Percentiles rank a stretch among this genome's conserved stretches.
phyloP scores from a whole-genome alignment of 2,888 invertebrate species.

The Drosophila pegasa region DNA sequence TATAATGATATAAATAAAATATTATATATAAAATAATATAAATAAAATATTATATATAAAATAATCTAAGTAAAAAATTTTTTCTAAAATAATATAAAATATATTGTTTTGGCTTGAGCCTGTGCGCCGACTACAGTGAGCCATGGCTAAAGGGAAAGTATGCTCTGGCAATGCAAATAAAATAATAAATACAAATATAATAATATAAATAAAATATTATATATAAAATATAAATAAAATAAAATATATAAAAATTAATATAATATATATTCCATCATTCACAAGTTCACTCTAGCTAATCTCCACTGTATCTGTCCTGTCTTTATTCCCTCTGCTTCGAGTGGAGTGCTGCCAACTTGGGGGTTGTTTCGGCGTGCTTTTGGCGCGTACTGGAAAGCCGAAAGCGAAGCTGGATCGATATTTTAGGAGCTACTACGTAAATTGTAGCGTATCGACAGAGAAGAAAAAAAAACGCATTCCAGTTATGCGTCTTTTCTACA shows the following conservation, averaged over 20 bases:
- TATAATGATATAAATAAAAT: no score
- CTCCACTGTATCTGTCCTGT: constrained; percentile 4
- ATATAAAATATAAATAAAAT: no score
- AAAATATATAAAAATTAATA: no score
- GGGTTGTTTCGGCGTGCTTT: constrained; percentile 60
- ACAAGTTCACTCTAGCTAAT: not conserved
- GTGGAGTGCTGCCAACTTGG: constrained; percentile 10
- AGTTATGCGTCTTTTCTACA: constrained; percentile 13
- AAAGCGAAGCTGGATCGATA: constrained; percentile 66
- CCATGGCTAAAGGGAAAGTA: not conserved
- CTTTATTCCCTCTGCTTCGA: constrained; percentile 3
- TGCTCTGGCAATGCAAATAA: not conserved
- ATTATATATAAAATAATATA: no score
- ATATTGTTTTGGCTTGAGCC: constrained; percentile 46
- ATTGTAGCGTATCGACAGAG: constrained; percentile 13
- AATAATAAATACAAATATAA: no score
- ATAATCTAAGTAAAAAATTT: no score
- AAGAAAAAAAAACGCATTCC: constrained; percentile 15
- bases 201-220: no score
- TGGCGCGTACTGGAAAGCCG: constrained; percentile 69
- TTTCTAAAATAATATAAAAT: no score
- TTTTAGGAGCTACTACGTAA: constrained; percentile 52
- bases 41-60: no score
- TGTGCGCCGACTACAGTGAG: constrained; percentile 54
- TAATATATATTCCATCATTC: not conserved